Base-by-base conservation (phyloP, 2,888 invertebrate species). In the Ptychoptera contaminata region DNA sequence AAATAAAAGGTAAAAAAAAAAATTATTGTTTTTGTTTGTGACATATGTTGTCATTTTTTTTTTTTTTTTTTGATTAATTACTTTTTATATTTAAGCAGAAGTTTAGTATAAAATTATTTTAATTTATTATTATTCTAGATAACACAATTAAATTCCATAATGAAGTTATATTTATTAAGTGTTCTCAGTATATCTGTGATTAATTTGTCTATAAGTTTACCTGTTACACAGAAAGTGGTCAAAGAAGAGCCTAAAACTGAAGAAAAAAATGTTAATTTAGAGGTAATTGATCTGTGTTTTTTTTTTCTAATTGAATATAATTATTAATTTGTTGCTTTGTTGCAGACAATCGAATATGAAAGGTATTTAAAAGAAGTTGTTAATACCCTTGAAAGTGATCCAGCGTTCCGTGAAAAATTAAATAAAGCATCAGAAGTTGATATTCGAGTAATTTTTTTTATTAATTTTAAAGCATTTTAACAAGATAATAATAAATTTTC, bases 361-460 rank as follows among this genome's bases (percentile, higher is more conserved):
- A 70, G 86, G 37, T 96, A 96, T 60, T 66, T 96, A 37, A 79
- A 81, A 52, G 90, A 96, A 67, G 88, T 96, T 0, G 87, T 94
- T 0, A 78, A 83, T 56, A 79, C 84, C 0, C 63, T 96, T 23
- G 94, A 96, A 67, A 83, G 82, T 52, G 96, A 96, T 68, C 76
- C 79, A 1, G 79, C 81, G 8, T 92, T 92, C 57, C 74, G 81
- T 34, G 73, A 78, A 48, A 84, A 86, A 56, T 61, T 92, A 37
- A 82, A 87, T 58, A 81, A 81, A 52, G 87, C 88, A 1, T 72
- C 80, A 29, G 82, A 84, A 58, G 77, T 76, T 1, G 88, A 94
- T 58, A 88, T 94, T 51, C 74, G 80, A 59, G 88, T 88, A 67
- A 67, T 67, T 60, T 16, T n/a, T 14, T 23, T 32, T 14, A 41